phyloP scores from a whole-genome alignment of 2,797 vertebrate genomes.

The Darevskia mixta region DNA sequence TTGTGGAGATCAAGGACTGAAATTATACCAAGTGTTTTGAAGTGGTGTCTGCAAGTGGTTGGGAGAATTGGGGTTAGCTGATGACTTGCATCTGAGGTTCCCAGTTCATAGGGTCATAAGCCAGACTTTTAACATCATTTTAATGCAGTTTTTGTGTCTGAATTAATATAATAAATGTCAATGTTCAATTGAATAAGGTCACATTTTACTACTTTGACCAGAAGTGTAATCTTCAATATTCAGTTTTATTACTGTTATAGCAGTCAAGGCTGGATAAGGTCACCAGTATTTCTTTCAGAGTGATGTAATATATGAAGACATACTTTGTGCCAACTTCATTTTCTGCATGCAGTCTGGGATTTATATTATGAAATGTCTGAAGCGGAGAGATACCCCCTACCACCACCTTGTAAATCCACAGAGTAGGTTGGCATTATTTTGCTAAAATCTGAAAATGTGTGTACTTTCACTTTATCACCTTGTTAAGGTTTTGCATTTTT shows the following conservation, averaged over 20 bases:
- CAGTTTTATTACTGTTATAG: constrained; percentile 82
- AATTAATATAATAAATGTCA: constrained; percentile 84
- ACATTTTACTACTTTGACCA: constrained; percentile 84
- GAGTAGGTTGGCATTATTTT: constrained; percentile 53
- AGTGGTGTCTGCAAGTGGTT: constrained; percentile 15
- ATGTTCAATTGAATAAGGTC: constrained; percentile 81
- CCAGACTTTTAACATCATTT: constrained; percentile 73
- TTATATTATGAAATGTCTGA: constrained; percentile 70
- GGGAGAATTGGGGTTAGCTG: constrained; percentile 41
- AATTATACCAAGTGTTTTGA: neutral
- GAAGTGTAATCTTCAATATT: constrained; percentile 81
- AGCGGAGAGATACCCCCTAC: constrained; percentile 54
- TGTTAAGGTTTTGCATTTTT: constrained; percentile 51
- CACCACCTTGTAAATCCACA: constrained; percentile 44
- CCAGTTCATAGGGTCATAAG: constrained; percentile 66
- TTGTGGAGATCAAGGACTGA: neutral
- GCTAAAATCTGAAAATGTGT: constrained; percentile 45
- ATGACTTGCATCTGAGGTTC: constrained; percentile 57
- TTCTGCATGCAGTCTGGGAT: constrained; percentile 60
- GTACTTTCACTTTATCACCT: constrained; percentile 46
- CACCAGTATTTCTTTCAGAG: constrained; percentile 80
- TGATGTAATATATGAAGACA: constrained; percentile 76
- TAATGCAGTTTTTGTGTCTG: constrained; percentile 78
- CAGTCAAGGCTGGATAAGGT: constrained; percentile 81
- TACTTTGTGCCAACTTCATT: constrained; percentile 75